A percentile compares a stretch with the other conserved stretches of the same genome.
Conservation (phyloP, 2,797 vertebrate genomes). For the Macropus fuliginosus region DNA sequence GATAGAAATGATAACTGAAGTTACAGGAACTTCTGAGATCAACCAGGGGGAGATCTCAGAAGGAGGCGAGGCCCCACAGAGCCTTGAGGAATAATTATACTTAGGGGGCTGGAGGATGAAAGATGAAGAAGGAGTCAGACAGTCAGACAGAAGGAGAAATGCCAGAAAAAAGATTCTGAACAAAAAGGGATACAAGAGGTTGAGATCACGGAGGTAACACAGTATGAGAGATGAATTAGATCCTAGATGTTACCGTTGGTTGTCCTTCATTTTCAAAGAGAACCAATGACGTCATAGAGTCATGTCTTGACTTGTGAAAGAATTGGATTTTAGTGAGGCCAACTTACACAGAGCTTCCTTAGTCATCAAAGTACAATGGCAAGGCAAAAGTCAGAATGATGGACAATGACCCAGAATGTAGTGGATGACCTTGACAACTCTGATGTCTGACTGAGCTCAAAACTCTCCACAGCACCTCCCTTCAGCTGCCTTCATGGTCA, state of each 20-base stretch:
- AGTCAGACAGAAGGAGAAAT: not conserved
- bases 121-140: not conserved
- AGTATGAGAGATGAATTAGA: not conserved
- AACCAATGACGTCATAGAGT: not conserved
- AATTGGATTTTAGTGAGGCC: not conserved
- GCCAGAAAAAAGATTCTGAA: not conserved
- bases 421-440: not conserved
- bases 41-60: not conserved
- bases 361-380: not conserved
- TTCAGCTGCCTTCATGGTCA: not conserved
- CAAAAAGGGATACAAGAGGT: not conserved
- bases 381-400: not conserved
- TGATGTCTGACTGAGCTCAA: not conserved
- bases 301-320: not conserved
- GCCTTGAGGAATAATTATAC: not conserved
- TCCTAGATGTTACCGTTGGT: not conserved
- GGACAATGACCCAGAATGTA: not conserved
- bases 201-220: not conserved
- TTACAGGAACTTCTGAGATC: not conserved
- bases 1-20: not conserved
- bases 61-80: not conserved
- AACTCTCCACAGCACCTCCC: not conserved
- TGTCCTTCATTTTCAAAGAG: not conserved
- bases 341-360: not conserved
- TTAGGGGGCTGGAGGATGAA: not conserved